These are phyloP conservation scores for Alexandromys oeconomus DNA, from an alignment of 2,797 vertebrate species.

Conservation along the genomic window DNA sequence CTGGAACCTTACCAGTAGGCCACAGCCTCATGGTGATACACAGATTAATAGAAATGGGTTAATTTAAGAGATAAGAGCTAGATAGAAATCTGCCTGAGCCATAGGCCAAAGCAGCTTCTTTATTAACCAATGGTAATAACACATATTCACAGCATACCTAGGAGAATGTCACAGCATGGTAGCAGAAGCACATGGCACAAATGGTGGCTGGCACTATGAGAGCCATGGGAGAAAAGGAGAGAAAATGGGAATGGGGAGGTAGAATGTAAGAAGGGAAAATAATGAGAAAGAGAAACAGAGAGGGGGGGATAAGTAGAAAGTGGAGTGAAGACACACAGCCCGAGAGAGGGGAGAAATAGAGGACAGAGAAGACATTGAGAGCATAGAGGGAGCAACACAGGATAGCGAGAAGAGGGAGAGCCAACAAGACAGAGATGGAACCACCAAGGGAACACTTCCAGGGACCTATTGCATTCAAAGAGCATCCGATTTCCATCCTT, in stretches of 20 bases:
- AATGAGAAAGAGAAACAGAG: not conserved
- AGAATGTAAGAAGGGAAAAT: not conserved
- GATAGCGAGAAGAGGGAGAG: not conserved
- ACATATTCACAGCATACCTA: too few relatives aligned
- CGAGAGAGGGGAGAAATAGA: not conserved
- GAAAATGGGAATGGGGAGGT: not conserved
- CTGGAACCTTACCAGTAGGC: too few relatives aligned
- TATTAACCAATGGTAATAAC: too few relatives aligned
- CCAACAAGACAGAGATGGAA: not conserved
- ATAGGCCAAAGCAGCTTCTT: too few relatives aligned
- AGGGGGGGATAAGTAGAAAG: rapidly evolving
- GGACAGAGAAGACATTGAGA: not conserved
- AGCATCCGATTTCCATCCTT: rapidly evolving
- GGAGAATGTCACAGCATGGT: too few relatives aligned
- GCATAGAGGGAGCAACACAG: too few relatives aligned
- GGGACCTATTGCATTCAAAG: not conserved
- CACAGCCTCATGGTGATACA: too few relatives aligned
- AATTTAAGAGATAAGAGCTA: too few relatives aligned
- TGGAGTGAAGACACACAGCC: not conserved
- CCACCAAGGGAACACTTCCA: not conserved
- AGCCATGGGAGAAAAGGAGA: not conserved
- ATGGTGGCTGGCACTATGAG: not conserved
- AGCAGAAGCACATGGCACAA: too few relatives aligned
- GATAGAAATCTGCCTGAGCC: too few relatives aligned
- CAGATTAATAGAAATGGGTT: too few relatives aligned